Evolutionary conservation across 2,113 vertebrate species (phyloP).

Genomic region (Pavo muticus): DNA sequence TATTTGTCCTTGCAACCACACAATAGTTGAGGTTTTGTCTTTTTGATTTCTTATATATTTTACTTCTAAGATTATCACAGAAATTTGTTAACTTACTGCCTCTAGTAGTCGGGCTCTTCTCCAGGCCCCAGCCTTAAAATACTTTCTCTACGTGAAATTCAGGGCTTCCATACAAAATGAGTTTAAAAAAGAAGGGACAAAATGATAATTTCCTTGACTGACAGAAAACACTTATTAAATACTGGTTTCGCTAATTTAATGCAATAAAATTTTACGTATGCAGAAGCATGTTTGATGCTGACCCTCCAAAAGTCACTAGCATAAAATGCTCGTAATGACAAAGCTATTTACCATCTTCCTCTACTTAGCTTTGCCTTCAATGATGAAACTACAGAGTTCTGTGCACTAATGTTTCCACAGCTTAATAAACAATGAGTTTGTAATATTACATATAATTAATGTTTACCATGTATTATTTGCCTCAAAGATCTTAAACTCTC

Average conservation of each 20-base stretch:
- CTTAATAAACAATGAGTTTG: background rate
- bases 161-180: background rate
- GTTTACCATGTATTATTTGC: background rate
- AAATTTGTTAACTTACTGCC: background rate
- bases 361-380: background rate
- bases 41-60: background rate
- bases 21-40: background rate
- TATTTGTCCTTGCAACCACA: background rate
- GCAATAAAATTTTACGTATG: background rate
- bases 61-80: background rate
- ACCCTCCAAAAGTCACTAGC: background rate
- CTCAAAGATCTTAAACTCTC: background rate
- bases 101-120: background rate
- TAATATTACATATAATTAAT: background rate
- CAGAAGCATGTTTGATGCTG: background rate
- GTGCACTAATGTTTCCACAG: background rate
- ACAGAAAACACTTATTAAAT: accelerated
- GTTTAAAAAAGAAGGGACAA: background rate
- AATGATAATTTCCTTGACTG: background rate
- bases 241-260: background rate
- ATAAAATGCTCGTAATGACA: background rate
- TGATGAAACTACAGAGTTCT: background rate
- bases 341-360: background rate
- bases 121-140: background rate
- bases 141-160: background rate